Conservation (phyloP, 2,888 invertebrate genomes). For the Caenorhabditis sulstoni region DNA sequence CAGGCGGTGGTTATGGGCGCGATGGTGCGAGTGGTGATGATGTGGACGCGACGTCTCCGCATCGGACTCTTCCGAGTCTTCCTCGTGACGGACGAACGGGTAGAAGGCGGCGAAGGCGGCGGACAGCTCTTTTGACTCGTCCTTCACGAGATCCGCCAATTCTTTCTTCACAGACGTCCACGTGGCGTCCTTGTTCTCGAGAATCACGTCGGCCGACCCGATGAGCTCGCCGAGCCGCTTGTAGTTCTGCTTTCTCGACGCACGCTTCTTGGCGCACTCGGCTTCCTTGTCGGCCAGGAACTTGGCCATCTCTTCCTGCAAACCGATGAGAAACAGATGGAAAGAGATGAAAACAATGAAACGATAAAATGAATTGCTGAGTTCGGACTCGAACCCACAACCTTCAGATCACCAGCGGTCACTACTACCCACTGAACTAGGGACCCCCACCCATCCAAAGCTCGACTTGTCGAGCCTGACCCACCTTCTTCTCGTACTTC, state of each 20-base stretch:
- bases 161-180: conserved; percentile 27
- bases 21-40: conserved; percentile 20
- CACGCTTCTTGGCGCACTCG: conserved; percentile 24
- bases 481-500: conserved; percentile 27
- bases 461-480: too few species aligned
- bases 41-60: too few species aligned
- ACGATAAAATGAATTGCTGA: too few species aligned
- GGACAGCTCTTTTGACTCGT: conserved; percentile 22
- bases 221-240: conserved; percentile 50
- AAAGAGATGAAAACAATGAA: too few species aligned
- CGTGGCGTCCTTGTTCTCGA: conserved; percentile 34
- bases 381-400: too few species aligned
- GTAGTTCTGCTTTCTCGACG: conserved; percentile 39
- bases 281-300: conserved; percentile 40
- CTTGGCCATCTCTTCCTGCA: conserved; percentile 33
- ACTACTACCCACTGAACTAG: too few species aligned
- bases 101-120: conserved; percentile 29
- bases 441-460: too few species aligned
- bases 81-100: conserved; percentile 43
- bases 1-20: too few species aligned
- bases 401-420: too few species aligned
- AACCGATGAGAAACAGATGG: not conserved
- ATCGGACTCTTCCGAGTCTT: too few species aligned
- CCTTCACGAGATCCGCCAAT: conserved; percentile 15
- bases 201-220: conserved; percentile 29